Evolutionary conservation across 2,797 vertebrate genomes (phyloP).

Genomic region (Ptychobarbus kaznakovi): DNA sequence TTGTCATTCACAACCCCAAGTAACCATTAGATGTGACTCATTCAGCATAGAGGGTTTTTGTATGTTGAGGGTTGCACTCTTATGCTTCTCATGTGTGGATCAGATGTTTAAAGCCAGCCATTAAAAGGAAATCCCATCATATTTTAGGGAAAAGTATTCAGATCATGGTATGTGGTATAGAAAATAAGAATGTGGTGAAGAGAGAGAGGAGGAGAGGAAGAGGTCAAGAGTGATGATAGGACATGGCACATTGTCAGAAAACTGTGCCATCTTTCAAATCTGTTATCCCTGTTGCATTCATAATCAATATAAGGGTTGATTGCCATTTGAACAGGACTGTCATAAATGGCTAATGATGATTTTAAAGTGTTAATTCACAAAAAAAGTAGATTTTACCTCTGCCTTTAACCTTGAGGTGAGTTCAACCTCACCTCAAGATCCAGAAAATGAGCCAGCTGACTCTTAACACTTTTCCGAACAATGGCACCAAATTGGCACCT

Average conservation of each 20-base stretch:
- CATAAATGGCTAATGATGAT: neutral
- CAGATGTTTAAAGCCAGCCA: slow-evolving; percentile 51
- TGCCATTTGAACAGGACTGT: neutral
- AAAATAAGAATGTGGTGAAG: neutral
- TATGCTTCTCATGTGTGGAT: slow-evolving; percentile 57
- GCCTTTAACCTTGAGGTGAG: too few species aligned
- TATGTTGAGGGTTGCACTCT: neutral
- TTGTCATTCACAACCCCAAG: neutral
- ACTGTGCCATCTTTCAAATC: neutral
- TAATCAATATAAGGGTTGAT: neutral
- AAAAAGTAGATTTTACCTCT: too few species aligned
- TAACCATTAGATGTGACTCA: too few species aligned
- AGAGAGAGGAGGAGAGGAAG: neutral
- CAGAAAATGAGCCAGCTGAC: too few species aligned
- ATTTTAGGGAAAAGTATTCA: slow-evolving; percentile 40
- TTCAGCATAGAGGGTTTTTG: neutral
- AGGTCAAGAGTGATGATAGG: neutral
- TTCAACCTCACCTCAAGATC: too few species aligned
- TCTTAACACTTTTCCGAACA: too few species aligned
- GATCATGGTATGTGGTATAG: slow-evolving; percentile 21
- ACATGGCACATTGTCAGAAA: neutral
- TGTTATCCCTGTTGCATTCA: neutral
- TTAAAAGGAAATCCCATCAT: slow-evolving; percentile 49
- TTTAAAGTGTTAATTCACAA: neutral
- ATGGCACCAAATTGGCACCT: too few species aligned